Evolutionary conservation across 2,113 vertebrate genomes (phyloP).

Genomic region (Phainopepla nitens): DNA sequence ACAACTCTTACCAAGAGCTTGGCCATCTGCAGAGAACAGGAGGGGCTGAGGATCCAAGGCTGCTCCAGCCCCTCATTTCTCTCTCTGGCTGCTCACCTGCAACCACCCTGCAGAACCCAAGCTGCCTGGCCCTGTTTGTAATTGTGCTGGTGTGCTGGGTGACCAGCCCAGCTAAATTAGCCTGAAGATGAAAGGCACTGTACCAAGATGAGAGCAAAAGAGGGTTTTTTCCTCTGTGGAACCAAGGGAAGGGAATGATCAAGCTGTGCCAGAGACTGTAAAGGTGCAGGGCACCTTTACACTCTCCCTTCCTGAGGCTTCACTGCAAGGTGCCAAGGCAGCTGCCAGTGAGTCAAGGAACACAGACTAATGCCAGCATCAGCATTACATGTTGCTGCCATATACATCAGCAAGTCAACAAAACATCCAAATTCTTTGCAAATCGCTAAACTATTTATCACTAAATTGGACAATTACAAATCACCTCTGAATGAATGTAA

Average conservation of each 20-base stretch:
- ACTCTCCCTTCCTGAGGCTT: neutral
- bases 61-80: neutral
- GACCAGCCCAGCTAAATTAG: neutral
- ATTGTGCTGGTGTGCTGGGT: neutral
- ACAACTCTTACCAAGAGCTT: neutral
- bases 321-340: neutral
- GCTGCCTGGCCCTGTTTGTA: neutral
- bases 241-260: neutral
- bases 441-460: neutral
- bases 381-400: neutral
- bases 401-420: neutral
- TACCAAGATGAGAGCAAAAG: neutral
- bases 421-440: neutral
- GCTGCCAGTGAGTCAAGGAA: neutral
- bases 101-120: neutral
- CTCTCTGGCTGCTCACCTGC: neutral
- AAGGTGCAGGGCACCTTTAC: neutral
- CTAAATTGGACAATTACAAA: conserved; percentile 40
- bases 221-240: neutral
- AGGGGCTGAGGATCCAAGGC: neutral
- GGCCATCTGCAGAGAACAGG: neutral
- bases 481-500: neutral
- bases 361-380: neutral
- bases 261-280: neutral
- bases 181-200: neutral